Percentiles rank a stretch among this genome's conserved stretches.
Evolutionary conservation across 2,888 invertebrate genomes (phyloP).

Genomic region (Drosophila anomalata): DNA sequence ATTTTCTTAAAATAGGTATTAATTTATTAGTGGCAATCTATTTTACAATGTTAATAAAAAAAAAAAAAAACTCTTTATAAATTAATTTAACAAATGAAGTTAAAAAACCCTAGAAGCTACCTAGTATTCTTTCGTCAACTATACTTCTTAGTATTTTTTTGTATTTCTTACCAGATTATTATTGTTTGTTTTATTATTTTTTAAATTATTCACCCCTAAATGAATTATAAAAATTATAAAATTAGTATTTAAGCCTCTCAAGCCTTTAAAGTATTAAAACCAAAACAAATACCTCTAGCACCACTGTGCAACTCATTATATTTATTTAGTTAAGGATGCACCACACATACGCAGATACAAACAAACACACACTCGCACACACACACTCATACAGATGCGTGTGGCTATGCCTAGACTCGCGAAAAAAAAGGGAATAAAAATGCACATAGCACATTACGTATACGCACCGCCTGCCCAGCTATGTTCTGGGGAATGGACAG

Average conservation of each 20-base stretch:
- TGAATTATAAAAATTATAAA: no score
- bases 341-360: slow-evolving; percentile 29
- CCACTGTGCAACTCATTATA: slow-evolving; percentile 69
- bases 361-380: slow-evolving; percentile 25
- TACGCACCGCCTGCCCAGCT: slow-evolving; percentile 54
- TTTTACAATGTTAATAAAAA: no score
- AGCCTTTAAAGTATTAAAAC: neutral
- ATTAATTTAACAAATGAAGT: no score
- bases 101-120: no score
- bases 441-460: slow-evolving; percentile 53
- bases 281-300: neutral
- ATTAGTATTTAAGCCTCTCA: neutral
- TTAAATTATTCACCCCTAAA: neutral
- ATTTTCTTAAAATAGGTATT: no score
- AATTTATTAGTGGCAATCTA: no score
- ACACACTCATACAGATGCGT: slow-evolving; percentile 15
- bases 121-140: no score
- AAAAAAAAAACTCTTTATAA: no score
- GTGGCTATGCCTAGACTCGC: slow-evolving; percentile 31
- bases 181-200: no score
- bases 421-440: slow-evolving; percentile 45
- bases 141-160: no score
- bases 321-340: slow-evolving; percentile 68
- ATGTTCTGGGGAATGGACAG: slow-evolving; percentile 19
- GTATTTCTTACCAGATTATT: no score